Conservation (phyloP, 2,888 invertebrate species). For the Sinodicranocentrus sp. region DNA sequence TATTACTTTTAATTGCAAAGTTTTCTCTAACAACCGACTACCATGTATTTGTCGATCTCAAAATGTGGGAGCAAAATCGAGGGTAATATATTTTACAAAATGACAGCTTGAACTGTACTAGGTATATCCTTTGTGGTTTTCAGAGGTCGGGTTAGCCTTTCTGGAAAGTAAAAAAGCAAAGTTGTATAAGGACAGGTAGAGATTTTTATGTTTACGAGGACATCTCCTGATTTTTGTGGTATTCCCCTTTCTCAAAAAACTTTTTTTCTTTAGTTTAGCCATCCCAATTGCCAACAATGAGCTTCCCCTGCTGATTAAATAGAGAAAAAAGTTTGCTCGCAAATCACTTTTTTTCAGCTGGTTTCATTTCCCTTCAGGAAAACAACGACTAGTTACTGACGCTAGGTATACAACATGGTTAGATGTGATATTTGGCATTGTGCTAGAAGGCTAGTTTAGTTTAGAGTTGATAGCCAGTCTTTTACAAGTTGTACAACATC, state of each 20-base stretch:
- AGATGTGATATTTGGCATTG: too few relatives aligned
- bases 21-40: background rate
- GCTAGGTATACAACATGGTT: background rate
- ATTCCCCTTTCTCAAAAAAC: background rate
- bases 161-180: background rate
- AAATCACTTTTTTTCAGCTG: background rate
- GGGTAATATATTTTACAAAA: background rate
- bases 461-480: too few relatives aligned
- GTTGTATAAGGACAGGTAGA: background rate
- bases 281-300: background rate
- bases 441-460: too few relatives aligned
- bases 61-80: background rate
- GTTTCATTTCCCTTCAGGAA: background rate
- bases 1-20: conserved; percentile 67
- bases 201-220: background rate
- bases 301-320: background rate
- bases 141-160: background rate
- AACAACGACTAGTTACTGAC: background rate
- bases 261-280: background rate
- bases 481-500: too few relatives aligned
- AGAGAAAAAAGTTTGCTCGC: background rate
- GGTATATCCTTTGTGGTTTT: too few relatives aligned
- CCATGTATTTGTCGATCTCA: background rate
- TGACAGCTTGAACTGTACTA: background rate
- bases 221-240: background rate